phyloP scores from a whole-genome alignment of 2,888 invertebrate species.

The Zaprionus bogoriensis region DNA sequence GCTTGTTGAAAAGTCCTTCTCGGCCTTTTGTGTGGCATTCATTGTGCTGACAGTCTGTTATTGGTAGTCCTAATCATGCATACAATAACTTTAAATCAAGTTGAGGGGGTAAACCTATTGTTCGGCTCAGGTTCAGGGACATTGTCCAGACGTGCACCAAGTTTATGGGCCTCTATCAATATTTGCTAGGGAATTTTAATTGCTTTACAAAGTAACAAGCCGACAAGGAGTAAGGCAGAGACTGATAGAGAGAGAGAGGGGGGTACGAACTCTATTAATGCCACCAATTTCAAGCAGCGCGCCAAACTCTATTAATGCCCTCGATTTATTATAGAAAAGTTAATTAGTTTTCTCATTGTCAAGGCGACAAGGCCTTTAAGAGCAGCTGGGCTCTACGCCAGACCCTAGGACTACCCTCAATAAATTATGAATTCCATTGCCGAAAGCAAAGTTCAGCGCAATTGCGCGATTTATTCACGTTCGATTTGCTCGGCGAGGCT shows the following conservation, averaged over 20 bases:
- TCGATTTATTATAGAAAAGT: slow-evolving; percentile 17
- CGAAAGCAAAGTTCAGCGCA: slow-evolving; percentile 10
- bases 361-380: slow-evolving; percentile 1
- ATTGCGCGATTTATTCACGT: slow-evolving; percentile 47
- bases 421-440: slow-evolving; percentile 25
- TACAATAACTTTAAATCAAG: slow-evolving; percentile 39
- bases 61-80: slow-evolving; percentile 31
- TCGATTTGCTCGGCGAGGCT: slow-evolving; percentile 49
- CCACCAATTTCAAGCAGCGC: not conserved
- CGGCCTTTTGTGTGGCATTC: slow-evolving; percentile 1
- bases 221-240: slow-evolving; percentile 25
- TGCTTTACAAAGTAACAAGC: slow-evolving; percentile 41
- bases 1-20: slow-evolving; percentile 18
- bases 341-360: slow-evolving; percentile 61
- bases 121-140: not conserved
- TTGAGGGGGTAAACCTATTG: not conserved
- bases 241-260: not conserved
- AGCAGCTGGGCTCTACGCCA: not conserved
- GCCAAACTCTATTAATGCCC: slow-evolving; percentile 13
- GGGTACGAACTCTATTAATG: not conserved
- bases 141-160: not conserved
- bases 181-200: slow-evolving; percentile 59
- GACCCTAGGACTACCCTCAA: slow-evolving; percentile 2
- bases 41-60: slow-evolving; percentile 22
- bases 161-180: slow-evolving; percentile 35